Evolutionary conservation across 2,113 vertebrate genomes (phyloP).

Genomic region (Neotoma lepida): DNA sequence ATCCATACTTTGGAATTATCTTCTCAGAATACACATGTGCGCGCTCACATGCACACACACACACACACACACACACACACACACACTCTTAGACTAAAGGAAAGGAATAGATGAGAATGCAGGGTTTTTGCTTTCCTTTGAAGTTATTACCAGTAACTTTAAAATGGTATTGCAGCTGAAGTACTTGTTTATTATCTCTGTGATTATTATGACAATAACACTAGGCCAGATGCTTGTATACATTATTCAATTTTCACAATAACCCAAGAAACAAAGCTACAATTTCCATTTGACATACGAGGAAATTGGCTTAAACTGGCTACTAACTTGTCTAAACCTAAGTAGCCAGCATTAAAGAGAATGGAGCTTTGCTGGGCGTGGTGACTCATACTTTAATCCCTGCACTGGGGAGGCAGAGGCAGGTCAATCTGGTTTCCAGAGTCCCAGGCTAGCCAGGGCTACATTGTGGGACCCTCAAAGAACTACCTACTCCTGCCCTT

Average conservation of each 20-base stretch:
- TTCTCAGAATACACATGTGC: not conserved
- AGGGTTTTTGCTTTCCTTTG: not conserved
- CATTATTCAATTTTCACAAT: constrained; percentile 34
- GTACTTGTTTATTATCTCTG: not conserved
- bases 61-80: not conserved
- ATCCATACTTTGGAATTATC: not conserved
- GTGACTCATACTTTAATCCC: not conserved
- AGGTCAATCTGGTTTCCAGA: not conserved
- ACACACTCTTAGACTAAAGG: not conserved
- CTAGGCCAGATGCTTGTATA: not conserved
- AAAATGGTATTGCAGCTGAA: not conserved
- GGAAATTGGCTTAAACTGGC: not conserved
- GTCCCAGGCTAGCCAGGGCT: not conserved
- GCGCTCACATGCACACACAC: not conserved
- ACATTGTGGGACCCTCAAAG: not conserved
- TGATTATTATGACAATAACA: not conserved
- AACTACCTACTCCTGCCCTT: not conserved
- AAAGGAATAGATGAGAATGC: not conserved
- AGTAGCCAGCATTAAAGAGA: not conserved
- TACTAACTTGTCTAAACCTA: not conserved
- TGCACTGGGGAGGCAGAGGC: not conserved
- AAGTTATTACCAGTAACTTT: constrained; percentile 9
- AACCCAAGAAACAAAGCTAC: not conserved
- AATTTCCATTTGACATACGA: not conserved
- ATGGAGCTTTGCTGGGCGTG: not conserved